Conservation (phyloP, 2,797 vertebrate genomes). For the Lacerta agilis region DNA sequence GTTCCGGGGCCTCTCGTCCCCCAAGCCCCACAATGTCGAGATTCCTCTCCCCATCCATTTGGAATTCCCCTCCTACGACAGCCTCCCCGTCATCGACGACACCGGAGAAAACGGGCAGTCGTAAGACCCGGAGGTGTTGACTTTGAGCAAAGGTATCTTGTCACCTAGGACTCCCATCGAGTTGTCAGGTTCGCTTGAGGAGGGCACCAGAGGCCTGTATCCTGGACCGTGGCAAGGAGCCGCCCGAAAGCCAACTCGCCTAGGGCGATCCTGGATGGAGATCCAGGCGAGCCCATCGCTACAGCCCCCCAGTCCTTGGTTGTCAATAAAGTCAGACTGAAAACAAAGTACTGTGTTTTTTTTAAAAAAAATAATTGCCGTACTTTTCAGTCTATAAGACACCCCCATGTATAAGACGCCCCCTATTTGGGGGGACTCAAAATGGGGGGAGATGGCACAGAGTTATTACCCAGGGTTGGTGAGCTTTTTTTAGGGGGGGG, state of each 20-base stretch:
- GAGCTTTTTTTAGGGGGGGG: no score
- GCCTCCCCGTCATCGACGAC: conserved; percentile 36
- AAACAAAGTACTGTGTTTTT: neutral
- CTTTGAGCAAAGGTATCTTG: no score
- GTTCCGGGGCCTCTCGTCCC: neutral
- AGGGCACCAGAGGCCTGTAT: neutral
- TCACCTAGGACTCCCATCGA: no score
- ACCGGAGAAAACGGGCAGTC: neutral
- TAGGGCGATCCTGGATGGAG: no score
- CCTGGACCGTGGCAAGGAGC: neutral
- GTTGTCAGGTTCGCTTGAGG: accelerated
- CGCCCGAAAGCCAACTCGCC: neutral
- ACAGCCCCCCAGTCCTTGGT: neutral
- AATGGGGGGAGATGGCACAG: no score
- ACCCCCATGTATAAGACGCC: no score
- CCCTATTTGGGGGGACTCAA: no score
- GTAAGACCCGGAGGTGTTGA: accelerated
- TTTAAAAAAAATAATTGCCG: no score
- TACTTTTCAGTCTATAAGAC: no score
- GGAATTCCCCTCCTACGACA: conserved; percentile 31
- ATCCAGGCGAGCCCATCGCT: neutral
- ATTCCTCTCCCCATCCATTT: neutral
- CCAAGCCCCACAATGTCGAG: neutral
- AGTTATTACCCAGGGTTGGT: no score
- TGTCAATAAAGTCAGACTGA: neutral